Evolutionary conservation across 2,797 vertebrate genomes (phyloP).

Genomic region (Meriones psammophilus): DNA sequence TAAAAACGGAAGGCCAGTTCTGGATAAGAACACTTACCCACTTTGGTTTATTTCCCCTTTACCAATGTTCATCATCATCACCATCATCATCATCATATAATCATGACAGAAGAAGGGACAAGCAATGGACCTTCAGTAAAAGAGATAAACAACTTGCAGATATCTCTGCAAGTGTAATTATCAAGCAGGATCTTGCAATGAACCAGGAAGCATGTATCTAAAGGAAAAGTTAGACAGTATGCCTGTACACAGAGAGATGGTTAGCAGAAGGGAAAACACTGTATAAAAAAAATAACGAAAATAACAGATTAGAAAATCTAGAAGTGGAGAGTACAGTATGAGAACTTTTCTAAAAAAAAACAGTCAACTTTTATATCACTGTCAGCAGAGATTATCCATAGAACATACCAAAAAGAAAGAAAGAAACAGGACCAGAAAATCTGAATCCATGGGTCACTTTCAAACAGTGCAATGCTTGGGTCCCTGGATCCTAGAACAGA

Average conservation of each 20-base stretch:
- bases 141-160: slow-evolving; percentile 24
- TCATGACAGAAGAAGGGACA: neutral
- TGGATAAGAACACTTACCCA: neutral
- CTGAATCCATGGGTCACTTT: neutral
- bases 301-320: neutral
- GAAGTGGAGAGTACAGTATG: neutral
- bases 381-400: neutral
- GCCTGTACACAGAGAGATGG: neutral
- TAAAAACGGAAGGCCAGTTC: neutral
- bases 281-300: neutral
- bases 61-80: neutral
- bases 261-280: neutral
- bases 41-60: neutral
- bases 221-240: neutral
- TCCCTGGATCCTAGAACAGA: neutral
- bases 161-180: neutral
- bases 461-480: neutral
- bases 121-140: neutral
- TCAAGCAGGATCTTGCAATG: neutral
- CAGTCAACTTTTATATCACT: neutral
- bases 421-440: neutral
- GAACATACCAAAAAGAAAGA: neutral
- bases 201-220: neutral
- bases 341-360: neutral
- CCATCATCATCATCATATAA: neutral